These are phyloP conservation scores for Amphiprion percula DNA, from an alignment of 2,113 vertebrate species.

Conservation along the genomic window DNA sequence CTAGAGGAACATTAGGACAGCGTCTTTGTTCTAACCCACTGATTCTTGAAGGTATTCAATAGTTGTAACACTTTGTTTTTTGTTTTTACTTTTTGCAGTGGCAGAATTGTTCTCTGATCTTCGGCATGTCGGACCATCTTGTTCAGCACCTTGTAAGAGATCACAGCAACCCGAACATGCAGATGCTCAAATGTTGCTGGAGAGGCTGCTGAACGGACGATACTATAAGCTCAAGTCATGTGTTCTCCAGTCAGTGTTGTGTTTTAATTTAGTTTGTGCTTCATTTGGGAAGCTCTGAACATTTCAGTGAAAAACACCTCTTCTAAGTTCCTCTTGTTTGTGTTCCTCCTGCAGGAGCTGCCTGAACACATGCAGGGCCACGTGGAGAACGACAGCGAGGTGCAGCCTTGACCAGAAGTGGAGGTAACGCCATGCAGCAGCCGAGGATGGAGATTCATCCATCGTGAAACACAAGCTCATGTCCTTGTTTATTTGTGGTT, in stretches of 20 bases:
- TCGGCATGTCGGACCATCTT: conserved; percentile 93
- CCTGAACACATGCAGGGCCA: conserved; percentile 92
- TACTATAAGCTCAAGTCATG: no score
- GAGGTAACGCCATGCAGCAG: neutral
- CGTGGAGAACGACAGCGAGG: conserved; percentile 88
- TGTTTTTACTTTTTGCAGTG: conserved; percentile 83
- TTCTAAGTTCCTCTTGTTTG: neutral
- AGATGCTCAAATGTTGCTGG: conserved; percentile 94
- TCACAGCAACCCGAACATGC: conserved; percentile 89
- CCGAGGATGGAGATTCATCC: neutral
- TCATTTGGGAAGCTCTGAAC: neutral
- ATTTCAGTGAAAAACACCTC: no score
- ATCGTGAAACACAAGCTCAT: neutral
- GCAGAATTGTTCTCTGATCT: conserved; percentile 94
- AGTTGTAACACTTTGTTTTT: neutral
- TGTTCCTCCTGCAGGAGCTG: conserved; percentile 84
- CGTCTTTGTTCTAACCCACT: neutral
- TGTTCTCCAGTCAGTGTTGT: neutral
- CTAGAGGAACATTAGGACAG: neutral
- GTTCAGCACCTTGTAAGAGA: conserved; percentile 91
- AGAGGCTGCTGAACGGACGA: conserved; percentile 83
- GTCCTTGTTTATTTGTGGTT: neutral
- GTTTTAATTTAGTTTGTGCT: neutral
- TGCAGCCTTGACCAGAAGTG: conserved; percentile 82
- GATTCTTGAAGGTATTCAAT: neutral